Evolutionary conservation across 1,140 invertebrate species (phyloP).

Genomic region (Sitobion miscanthi): DNA sequence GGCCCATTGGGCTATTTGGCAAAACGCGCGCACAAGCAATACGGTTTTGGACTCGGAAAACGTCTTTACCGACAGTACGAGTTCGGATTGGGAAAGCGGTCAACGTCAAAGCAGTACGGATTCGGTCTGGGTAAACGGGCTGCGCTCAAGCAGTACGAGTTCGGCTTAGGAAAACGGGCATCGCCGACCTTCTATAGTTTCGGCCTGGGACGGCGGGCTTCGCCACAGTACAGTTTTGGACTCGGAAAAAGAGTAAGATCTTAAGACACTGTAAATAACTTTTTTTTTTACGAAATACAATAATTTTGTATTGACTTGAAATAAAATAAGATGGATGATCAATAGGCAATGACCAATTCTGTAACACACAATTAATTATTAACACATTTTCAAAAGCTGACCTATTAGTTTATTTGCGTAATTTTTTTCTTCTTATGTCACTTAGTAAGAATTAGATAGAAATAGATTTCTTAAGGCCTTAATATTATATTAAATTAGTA

Average conservation of each 20-base stretch:
- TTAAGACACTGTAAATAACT: not conserved
- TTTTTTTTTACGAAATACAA: not conserved
- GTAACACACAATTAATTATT: not conserved
- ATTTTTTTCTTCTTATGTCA: not conserved
- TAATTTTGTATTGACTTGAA: not conserved
- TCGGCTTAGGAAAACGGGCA: constrained; percentile 63
- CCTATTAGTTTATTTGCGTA: not conserved
- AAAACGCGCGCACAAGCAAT: constrained; percentile 60
- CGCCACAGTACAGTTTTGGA: constrained; percentile 57
- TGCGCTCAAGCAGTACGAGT: constrained; percentile 61
- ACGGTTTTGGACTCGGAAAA: constrained; percentile 59
- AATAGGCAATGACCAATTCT: not conserved
- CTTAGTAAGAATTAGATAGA: not conserved
- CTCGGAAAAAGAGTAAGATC: constrained; percentile 51
- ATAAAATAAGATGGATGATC: not conserved
- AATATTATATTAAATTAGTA: no score
- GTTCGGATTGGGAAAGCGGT: constrained; percentile 59
- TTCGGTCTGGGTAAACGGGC: constrained; percentile 68
- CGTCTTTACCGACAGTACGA: constrained; percentile 53
- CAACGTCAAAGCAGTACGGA: constrained; percentile 64
- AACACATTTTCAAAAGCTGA: not conserved
- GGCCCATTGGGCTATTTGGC: not conserved
- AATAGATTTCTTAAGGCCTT: not conserved
- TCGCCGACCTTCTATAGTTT: constrained; percentile 60
- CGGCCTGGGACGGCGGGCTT: constrained; percentile 61